Conservation (phyloP, 2,113 vertebrate species). For the Terrapene triunguis region DNA sequence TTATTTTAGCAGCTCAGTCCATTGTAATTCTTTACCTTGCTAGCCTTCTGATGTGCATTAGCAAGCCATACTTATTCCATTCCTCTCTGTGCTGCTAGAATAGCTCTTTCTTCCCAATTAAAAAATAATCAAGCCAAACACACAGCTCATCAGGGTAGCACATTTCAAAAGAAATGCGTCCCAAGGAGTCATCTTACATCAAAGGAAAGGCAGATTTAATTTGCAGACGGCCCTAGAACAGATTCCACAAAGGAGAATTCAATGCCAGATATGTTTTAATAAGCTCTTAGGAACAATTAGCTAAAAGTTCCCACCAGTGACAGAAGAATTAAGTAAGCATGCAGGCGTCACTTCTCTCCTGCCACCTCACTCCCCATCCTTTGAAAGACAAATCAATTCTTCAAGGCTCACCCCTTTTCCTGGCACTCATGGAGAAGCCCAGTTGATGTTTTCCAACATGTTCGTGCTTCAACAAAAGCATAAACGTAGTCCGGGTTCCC, state of each 20-base stretch:
- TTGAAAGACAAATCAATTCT: not conserved
- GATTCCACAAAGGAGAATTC: not conserved
- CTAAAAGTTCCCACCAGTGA: not conserved
- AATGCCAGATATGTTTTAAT: not conserved
- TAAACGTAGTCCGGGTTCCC: not conserved
- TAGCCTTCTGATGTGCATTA: not conserved
- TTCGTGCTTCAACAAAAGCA: not conserved
- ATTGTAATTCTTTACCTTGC: not conserved
- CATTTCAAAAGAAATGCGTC: not conserved
- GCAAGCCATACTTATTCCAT: not conserved
- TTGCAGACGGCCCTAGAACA: not conserved
- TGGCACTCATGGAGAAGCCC: not conserved
- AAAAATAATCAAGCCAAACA: not conserved
- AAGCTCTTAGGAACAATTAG: not conserved
- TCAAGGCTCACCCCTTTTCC: not conserved
- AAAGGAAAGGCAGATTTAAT: not conserved
- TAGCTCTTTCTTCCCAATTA: not conserved
- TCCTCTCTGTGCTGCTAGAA: not conserved
- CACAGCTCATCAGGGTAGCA: not conserved
- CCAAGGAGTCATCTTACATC: not conserved
- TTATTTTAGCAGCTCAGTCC: not conserved
- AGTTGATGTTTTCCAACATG: not conserved
- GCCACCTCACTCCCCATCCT: not conserved
- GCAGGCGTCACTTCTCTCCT: not conserved
- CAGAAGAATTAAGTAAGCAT: not conserved